phyloP scores from a whole-genome alignment of 2,113 vertebrate genomes.

The Lasiurus borealis region DNA sequence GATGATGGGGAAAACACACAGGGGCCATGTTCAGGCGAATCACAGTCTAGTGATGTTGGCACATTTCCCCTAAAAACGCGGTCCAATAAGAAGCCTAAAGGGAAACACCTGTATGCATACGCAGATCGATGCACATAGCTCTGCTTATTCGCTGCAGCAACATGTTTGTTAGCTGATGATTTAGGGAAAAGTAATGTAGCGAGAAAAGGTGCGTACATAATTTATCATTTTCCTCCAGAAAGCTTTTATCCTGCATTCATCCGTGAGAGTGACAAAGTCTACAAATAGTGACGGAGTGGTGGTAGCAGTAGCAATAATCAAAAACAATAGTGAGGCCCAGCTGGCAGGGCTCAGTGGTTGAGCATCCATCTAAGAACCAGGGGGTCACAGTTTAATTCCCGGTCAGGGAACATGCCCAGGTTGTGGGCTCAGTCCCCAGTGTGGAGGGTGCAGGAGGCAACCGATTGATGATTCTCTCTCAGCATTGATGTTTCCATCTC shows the following conservation, averaged over 20 bases:
- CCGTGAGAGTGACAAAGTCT: constrained; percentile 39
- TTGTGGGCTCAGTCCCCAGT: too few relatives aligned
- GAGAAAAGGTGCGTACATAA: constrained; percentile 41
- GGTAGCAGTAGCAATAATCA: neutral
- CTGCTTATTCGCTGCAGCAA: constrained; percentile 44
- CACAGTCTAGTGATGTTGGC: constrained; percentile 41
- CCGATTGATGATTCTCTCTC: too few relatives aligned
- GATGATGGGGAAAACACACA: neutral
- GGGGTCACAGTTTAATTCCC: too few relatives aligned
- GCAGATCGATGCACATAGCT: neutral
- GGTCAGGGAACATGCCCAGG: too few relatives aligned
- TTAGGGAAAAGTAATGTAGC: constrained; percentile 53
- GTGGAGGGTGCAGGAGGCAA: too few relatives aligned
- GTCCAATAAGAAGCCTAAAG: constrained; percentile 58
- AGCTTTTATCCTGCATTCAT: constrained; percentile 48
- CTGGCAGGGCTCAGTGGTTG: too few relatives aligned
- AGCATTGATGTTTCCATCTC: too few relatives aligned
- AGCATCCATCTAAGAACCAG: too few relatives aligned
- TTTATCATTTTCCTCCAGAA: constrained; percentile 51
- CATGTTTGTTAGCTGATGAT: constrained; percentile 4
- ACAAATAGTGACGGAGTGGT: neutral
- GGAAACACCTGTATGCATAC: constrained; percentile 69
- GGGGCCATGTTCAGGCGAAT: neutral
- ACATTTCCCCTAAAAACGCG: constrained; percentile 10
- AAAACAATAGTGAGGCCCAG: neutral